Evolutionary conservation across 2,113 vertebrate genomes (phyloP).

Genomic region (Ophiodon elongatus): DNA sequence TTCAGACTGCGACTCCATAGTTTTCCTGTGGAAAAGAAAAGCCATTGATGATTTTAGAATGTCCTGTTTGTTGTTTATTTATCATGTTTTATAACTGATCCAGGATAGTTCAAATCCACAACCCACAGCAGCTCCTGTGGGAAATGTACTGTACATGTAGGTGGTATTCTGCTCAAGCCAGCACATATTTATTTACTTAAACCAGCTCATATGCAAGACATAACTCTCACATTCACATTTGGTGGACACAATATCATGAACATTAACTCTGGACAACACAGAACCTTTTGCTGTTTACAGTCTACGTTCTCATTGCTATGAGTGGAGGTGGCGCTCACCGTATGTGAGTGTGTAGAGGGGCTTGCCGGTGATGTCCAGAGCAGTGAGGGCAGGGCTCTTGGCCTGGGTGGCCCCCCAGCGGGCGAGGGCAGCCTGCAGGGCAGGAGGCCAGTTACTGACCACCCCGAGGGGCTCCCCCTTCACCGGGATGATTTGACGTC

Average conservation of each 20-base stretch:
- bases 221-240: conserved; percentile 15
- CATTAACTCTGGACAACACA: background rate
- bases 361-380: conserved; percentile 94
- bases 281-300: background rate
- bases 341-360: conserved; percentile 96
- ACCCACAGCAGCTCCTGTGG: conserved; percentile 15
- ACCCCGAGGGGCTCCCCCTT: conserved; percentile 97
- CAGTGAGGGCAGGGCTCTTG: conserved; percentile 94
- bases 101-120: conserved; percentile 7
- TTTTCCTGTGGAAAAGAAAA: conserved; percentile 86
- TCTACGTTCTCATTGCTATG: background rate
- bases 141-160: conserved; percentile 21
- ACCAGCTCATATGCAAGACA: conserved; percentile 7
- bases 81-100: conserved; percentile 22
- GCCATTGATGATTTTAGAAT: background rate
- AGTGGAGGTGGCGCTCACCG: conserved; percentile 81
- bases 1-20: conserved; percentile 98
- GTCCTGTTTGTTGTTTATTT: conserved; percentile 2
- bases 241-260: background rate
- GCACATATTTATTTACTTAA: conserved; percentile 11
- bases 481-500: conserved; percentile 96
- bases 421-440: conserved; percentile 94
- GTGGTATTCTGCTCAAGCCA: conserved; percentile 33
- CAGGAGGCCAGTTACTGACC: conserved; percentile 98
- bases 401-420: conserved; percentile 98